Percentiles rank a stretch among this genome's conserved stretches.
These are phyloP conservation scores for Ochropleura leucogaster DNA, from an alignment of 2,888 invertebrate species.

Conservation along the genomic window DNA sequence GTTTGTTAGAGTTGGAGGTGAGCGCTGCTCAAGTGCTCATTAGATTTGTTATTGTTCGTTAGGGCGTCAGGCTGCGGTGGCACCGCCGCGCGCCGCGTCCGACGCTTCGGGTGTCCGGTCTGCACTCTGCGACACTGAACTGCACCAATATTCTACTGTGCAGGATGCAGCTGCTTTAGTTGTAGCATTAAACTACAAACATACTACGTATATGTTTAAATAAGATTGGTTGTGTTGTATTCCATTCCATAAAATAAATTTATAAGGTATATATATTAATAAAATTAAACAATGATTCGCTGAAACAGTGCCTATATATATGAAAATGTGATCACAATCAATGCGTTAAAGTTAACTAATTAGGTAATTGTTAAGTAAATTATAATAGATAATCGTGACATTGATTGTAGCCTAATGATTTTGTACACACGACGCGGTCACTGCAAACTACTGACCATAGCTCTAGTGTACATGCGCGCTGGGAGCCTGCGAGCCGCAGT, in stretches of 20 bases:
- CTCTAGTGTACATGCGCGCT: neutral
- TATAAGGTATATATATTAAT: conserved; percentile 19
- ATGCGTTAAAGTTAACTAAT: conserved; percentile 48
- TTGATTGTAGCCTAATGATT: conserved; percentile 23
- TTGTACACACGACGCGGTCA: conserved; percentile 5
- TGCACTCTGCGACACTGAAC: neutral
- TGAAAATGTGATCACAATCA: conserved; percentile 55
- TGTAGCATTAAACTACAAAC: neutral
- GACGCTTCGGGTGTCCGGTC: neutral
- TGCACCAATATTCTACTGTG: neutral
- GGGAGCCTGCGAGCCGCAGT: neutral
- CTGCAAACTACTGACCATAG: conserved; percentile 5
- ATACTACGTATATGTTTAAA: neutral
- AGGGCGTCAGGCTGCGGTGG: neutral
- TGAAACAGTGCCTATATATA: conserved; percentile 61
- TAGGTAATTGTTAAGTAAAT: conserved; percentile 37
- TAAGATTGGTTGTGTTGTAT: conserved; percentile 51
- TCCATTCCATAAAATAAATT: conserved; percentile 58
- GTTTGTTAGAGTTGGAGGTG: neutral
- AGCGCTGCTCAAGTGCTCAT: neutral
- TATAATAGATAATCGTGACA: conserved; percentile 17
- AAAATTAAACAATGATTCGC: conserved; percentile 34
- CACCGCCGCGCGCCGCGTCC: neutral
- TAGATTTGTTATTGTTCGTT: neutral
- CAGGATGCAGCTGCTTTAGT: conserved; percentile 1